Evolutionary conservation across 2,797 vertebrate species (phyloP).

Genomic region (Synaphobranchus kaupii): DNA sequence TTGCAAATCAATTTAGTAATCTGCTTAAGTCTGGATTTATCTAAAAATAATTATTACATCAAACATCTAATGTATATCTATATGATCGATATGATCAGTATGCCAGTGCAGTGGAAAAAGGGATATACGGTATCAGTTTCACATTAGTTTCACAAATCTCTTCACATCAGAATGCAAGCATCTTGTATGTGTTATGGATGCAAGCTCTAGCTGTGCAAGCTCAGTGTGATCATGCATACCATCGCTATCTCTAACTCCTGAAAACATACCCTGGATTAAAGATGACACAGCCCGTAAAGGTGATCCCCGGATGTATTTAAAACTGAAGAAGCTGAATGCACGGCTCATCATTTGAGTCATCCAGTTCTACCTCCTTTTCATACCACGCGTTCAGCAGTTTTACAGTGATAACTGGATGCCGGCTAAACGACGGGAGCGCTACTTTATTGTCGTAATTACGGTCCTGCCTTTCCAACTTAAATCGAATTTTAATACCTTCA

Average conservation of each 20-base stretch:
- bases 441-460: not conserved
- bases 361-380: not conserved
- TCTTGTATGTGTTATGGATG: not conserved
- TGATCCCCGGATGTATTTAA: not conserved
- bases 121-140: not conserved
- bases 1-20: conserved; percentile 1
- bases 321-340: not conserved
- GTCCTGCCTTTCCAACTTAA: not conserved
- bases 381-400: not conserved
- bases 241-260: not conserved
- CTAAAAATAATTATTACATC: not conserved
- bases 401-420: not conserved
- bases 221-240: not conserved
- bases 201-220: not conserved
- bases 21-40: conserved; percentile 4
- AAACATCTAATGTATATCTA: not conserved
- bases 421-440: not conserved
- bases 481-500: not conserved
- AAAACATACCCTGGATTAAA: not conserved
- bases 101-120: not conserved
- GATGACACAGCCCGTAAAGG: not conserved
- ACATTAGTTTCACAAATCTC: not conserved
- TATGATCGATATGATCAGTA: not conserved
- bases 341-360: not conserved
- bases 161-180: not conserved